phyloP scores from a whole-genome alignment of 2,888 invertebrate genomes.

The Andrena haemorrhoa region DNA sequence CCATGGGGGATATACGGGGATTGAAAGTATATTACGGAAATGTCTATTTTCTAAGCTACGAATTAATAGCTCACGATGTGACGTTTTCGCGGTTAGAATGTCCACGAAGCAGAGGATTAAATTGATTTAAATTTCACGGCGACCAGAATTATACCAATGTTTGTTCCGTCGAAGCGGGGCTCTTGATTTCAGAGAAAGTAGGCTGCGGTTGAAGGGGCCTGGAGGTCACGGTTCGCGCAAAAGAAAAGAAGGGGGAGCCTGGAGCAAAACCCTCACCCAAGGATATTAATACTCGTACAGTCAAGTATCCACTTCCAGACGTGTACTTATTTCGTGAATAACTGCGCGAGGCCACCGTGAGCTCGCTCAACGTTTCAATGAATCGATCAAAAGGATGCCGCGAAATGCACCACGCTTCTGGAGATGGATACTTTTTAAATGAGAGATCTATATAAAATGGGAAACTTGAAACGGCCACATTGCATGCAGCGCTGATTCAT shows the following conservation, averaged over 20 bases:
- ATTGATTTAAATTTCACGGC: too few relatives aligned
- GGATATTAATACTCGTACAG: conserved; percentile 45
- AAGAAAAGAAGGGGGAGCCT: conserved; percentile 27
- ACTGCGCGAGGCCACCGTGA: not conserved
- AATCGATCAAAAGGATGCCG: not conserved
- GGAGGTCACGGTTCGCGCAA: conserved; percentile 54
- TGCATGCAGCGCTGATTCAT: not conserved
- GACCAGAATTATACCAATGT: not conserved
- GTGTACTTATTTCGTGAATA: not conserved
- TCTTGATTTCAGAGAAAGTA: conserved; percentile 68
- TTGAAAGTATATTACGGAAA: too few relatives aligned
- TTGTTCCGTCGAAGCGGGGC: conserved; percentile 25
- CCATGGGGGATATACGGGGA: too few relatives aligned
- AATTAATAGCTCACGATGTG: too few relatives aligned
- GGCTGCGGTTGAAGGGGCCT: conserved; percentile 60
- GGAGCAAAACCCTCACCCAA: conserved; percentile 46
- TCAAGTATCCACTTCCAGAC: conserved; percentile 21
- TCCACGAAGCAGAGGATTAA: too few relatives aligned
- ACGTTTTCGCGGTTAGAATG: too few relatives aligned
- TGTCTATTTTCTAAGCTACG: not conserved
- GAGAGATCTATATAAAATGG: not conserved
- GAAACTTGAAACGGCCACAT: not conserved
- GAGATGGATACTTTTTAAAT: not conserved
- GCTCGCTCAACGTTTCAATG: not conserved
- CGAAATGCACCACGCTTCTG: not conserved